Base-by-base conservation (phyloP, 2,888 invertebrate genomes). In the Pecten maximus region DNA sequence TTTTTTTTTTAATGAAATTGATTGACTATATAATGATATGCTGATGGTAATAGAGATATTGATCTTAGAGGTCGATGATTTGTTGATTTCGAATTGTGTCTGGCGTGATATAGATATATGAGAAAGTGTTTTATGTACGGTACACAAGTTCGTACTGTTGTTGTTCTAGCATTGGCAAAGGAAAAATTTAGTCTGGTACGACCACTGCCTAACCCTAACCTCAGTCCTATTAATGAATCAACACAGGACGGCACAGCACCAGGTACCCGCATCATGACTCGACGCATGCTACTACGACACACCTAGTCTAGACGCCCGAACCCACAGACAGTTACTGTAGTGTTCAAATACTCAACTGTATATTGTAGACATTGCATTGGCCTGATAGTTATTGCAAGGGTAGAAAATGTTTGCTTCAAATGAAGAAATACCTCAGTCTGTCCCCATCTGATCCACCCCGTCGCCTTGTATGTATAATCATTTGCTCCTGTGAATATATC, bases 131-230 rank as follows among this genome's bases (percentile, higher is more conserved):
- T 2, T 60, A 23, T 23, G 6, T 2, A 6, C 2, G 60, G 12
- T 74, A 74, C 74, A 74, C 28, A 74, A 10, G 0, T 10, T 28
- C 35, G 16, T 74, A 74, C 74, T 35, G 35, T 74, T 35, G 35
- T 35, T 90, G 88, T 90, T 91, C 88, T 90, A 92, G 91, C 91
- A 87, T 88, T 92, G 44, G 89, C 90, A 44, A 92, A 92, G 87
- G 91, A 92, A 89, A 92, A 91, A 90, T 92, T 90, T 88, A 92
- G 90, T 54, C 88, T 92, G 88, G 91, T 92, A 54, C 86, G 91
- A 87, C 91, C 91, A 87, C 74, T 92, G 39, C 91, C 91, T 40
- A 92, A 92, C 40, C 91, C 91, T 87, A 90, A 90, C 87, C 90
- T 92, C 23, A 50, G 88, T 88, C 87, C 91, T 40, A 92, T 92